These are phyloP conservation scores for Tuta absoluta DNA, from an alignment of 2,888 invertebrate genomes.

Conservation along the genomic window DNA sequence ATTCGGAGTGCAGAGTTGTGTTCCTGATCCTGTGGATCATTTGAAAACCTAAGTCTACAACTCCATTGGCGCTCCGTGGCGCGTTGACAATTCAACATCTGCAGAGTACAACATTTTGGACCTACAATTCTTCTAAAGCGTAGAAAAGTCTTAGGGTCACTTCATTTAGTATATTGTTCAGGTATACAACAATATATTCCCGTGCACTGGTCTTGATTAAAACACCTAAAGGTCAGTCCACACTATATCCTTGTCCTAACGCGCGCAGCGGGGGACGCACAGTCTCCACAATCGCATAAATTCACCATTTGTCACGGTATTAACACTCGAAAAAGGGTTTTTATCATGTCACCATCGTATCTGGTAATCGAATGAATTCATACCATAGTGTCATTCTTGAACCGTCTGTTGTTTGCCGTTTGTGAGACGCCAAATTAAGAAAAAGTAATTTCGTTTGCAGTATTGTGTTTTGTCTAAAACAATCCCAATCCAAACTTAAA, in stretches of 20 bases:
- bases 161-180: too few species aligned
- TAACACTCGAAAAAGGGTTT: conserved; percentile 78
- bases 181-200: neutral
- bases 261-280: conserved; percentile 64
- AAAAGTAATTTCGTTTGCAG: neutral
- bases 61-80: too few species aligned
- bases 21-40: too few species aligned
- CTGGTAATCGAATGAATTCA: conserved; percentile 68
- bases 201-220: neutral
- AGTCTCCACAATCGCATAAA: conserved; percentile 74
- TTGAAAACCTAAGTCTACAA: too few species aligned
- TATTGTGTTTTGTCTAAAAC: too few species aligned
- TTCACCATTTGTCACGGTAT: conserved; percentile 80
- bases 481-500: too few species aligned
- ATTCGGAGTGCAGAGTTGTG: too few species aligned
- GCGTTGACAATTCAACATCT: too few species aligned
- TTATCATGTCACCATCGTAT: conserved; percentile 77
- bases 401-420: conserved; percentile 59
- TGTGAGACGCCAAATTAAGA: neutral
- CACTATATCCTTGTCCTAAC: conserved; percentile 39
- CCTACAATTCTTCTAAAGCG: too few species aligned
- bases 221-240: conserved; percentile 42
- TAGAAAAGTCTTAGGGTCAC: too few species aligned
- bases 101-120: too few species aligned
- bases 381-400: conserved; percentile 53